Percentiles rank a stretch among this genome's conserved stretches.
These are phyloP conservation scores for Catonia carolina DNA, from an alignment of 2,888 invertebrate genomes.

Conservation along the genomic window DNA sequence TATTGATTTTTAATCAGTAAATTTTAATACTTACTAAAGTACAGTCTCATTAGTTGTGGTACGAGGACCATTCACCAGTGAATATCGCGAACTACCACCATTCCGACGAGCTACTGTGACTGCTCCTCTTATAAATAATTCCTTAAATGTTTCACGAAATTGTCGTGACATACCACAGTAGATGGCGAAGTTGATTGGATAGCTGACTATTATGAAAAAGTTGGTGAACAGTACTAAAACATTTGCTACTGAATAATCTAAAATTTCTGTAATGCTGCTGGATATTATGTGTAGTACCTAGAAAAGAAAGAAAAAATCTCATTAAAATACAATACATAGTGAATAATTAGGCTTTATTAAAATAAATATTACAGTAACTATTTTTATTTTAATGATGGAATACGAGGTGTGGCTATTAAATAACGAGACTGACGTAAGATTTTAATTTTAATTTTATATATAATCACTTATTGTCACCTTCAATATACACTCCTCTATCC, in stretches of 20 bases:
- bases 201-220: conserved; percentile 84
- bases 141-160: conserved; percentile 89
- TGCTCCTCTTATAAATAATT: conserved; percentile 59
- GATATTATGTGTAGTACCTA: conserved; percentile 70
- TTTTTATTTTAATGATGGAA: too few relatives aligned
- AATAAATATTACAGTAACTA: too few relatives aligned
- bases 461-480: too few relatives aligned
- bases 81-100: conserved; percentile 69
- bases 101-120: conserved; percentile 55
- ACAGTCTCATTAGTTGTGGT: conserved; percentile 81
- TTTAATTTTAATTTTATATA: too few relatives aligned
- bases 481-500: too few relatives aligned
- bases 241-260: conserved; percentile 72
- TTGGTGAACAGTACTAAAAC: conserved; percentile 75
- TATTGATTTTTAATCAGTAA: too few relatives aligned
- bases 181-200: conserved; percentile 90
- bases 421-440: too few relatives aligned
- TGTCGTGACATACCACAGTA: conserved; percentile 95
- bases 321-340: neutral
- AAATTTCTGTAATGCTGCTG: conserved; percentile 60
- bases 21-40: conserved; percentile 45
- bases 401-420: too few relatives aligned
- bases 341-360: too few relatives aligned
- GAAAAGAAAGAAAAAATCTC: conserved; percentile 7
- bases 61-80: conserved; percentile 72